These are phyloP conservation scores for Sinocyclocheilus anophthalmus DNA, from an alignment of 2,113 vertebrate genomes.

Conservation along the genomic window DNA sequence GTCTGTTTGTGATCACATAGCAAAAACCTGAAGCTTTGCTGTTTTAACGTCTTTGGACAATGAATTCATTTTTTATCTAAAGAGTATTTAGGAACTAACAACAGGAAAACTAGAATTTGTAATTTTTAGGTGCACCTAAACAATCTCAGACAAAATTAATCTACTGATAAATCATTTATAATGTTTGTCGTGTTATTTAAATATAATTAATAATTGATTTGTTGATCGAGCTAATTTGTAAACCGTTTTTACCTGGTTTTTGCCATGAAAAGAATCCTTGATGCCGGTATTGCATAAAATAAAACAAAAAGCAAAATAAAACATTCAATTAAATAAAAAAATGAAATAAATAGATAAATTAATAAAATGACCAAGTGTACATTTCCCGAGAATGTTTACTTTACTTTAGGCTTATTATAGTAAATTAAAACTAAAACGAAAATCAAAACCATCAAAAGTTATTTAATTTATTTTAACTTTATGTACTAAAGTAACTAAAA, in stretches of 20 bases:
- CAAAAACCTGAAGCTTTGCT: background rate
- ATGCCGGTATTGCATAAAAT: background rate
- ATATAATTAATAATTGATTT: background rate
- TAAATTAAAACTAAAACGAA: background rate
- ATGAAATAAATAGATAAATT: background rate
- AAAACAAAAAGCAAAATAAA: background rate
- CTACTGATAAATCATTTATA: background rate
- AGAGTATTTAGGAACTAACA: background rate
- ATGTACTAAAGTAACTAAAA: no score
- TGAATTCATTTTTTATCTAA: background rate
- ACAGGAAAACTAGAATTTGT: background rate
- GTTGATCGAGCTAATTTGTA: background rate
- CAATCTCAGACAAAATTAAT: background rate
- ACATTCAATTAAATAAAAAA: no score
- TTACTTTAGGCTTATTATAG: background rate
- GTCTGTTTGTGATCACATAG: background rate
- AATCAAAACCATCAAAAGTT: no score
- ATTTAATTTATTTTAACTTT: no score
- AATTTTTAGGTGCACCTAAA: background rate
- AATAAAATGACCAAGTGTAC: background rate
- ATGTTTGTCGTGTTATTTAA: background rate
- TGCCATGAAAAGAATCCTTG: background rate
- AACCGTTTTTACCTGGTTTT: background rate
- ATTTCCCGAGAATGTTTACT: background rate
- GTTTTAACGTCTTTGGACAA: background rate